Percentiles rank a stretch among this genome's conserved stretches.
These are phyloP conservation scores for Heterohyrax brucei DNA, from an alignment of 2,797 vertebrate genomes.

Conservation along the genomic window DNA sequence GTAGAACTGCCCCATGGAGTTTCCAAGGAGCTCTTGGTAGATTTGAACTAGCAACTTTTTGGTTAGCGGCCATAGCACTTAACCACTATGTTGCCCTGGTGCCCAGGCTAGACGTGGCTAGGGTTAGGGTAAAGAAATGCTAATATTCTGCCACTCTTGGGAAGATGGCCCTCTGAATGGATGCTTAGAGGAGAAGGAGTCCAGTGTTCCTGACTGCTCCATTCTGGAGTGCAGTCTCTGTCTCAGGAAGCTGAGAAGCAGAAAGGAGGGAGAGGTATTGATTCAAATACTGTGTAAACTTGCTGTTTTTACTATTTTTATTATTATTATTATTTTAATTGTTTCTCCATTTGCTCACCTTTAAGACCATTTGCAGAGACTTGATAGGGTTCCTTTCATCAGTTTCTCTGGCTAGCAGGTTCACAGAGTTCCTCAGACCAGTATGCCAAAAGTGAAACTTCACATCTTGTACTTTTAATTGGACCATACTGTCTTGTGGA, in stretches of 20 bases:
- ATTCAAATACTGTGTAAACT: background rate
- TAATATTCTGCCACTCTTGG: background rate
- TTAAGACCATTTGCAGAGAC: constrained; percentile 47
- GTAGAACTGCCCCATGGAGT: no score
- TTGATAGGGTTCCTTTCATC: constrained; percentile 12
- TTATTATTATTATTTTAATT: constrained; percentile 16
- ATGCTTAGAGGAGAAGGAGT: background rate
- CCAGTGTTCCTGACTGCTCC: background rate
- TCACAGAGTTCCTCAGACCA: background rate
- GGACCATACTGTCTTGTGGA: background rate
- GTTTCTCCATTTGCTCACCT: constrained; percentile 8
- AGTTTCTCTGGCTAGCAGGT: background rate
- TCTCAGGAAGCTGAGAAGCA: background rate
- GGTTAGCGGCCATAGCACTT: no score
- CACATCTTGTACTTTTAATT: background rate
- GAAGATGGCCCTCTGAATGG: background rate
- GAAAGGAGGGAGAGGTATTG: background rate
- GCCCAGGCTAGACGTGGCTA: background rate
- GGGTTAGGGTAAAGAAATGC: background rate
- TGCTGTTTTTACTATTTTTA: background rate
- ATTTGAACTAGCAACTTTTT: no score
- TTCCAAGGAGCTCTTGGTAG: no score
- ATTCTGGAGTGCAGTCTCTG: background rate
- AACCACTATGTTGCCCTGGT: no score
- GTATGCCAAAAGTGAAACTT: constrained; percentile 1